phyloP scores from a whole-genome alignment of 1,140 invertebrate species.

The Thaumatotibia leucotreta region DNA sequence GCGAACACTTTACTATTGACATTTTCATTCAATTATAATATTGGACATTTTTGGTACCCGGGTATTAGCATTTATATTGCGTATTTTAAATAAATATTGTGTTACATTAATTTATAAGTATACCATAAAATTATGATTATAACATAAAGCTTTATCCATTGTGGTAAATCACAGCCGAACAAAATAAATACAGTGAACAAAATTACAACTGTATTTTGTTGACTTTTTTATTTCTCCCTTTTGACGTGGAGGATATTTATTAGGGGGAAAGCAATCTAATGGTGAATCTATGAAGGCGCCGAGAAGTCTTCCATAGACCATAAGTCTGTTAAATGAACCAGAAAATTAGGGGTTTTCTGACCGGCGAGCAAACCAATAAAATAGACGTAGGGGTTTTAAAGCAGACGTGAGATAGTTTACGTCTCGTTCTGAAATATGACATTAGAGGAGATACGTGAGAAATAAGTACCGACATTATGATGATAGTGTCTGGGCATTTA shows the following conservation, averaged over 20 bases:
- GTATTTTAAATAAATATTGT: too few species aligned
- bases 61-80: too few species aligned
- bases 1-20: too few species aligned
- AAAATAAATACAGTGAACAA: not conserved
- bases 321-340: slow-evolving; percentile 21
- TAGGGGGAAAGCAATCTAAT: slow-evolving; percentile 8
- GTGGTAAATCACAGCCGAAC: not conserved
- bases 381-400: slow-evolving; percentile 25
- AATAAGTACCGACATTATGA: not conserved
- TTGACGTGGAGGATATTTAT: not conserved
- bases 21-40: too few species aligned
- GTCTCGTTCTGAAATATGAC: not conserved
- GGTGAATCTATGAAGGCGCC: slow-evolving; percentile 16
- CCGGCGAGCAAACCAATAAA: slow-evolving; percentile 31
- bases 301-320: slow-evolving; percentile 8
- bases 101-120: too few species aligned
- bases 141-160: not conserved
- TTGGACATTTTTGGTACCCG: too few species aligned
- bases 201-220: slow-evolving; percentile 1
- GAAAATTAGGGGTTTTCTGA: slow-evolving; percentile 24
- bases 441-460: not conserved
- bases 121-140: not conserved
- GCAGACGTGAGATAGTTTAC: not conserved
- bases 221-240: slow-evolving; percentile 11
- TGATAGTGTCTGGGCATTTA: not conserved